A percentile compares a stretch with the other conserved stretches of the same genome.
Evolutionary conservation across 2,113 vertebrate genomes (phyloP).

Genomic region (mouse (Mus musculus)): GRCm39 chr13:44417001-44417500

Average conservation of each 20-base stretch:
- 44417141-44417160: conserved; percentile 30
- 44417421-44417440: neutral
- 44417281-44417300: neutral
- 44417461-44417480: conserved; percentile 26
- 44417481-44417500: conserved; percentile 43
- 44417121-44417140: conserved; percentile 49
- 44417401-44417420: conserved; percentile 29
- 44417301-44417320: neutral
- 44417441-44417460: conserved; percentile 36
- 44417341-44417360: neutral
- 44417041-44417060: neutral
- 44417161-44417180: conserved; percentile 54
- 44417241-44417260: too few relatives aligned
- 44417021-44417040: conserved; percentile 70
- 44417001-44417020: conserved; percentile 71
- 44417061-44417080: conserved; percentile 35
- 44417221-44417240: neutral
- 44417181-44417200: conserved; percentile 11
- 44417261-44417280: neutral
- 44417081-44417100: conserved; percentile 14
- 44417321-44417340: neutral
- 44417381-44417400: neutral
- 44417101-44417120: conserved; percentile 27
- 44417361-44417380: neutral
- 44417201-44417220: neutral